phyloP scores from a whole-genome alignment of 2,888 invertebrate genomes.

The Rhorus exstirpatorius region DNA sequence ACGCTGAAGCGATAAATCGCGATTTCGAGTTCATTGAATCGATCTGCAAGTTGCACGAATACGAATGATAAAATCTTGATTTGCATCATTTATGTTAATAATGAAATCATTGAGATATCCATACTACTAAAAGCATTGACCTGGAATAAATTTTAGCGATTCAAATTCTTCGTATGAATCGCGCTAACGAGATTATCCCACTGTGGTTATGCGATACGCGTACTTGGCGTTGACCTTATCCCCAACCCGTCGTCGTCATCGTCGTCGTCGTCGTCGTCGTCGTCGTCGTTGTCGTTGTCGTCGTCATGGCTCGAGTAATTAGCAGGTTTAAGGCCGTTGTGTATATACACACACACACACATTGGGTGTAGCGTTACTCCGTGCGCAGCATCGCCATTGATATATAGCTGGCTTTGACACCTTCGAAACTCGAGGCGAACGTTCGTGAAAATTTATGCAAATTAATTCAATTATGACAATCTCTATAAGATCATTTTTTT shows the following conservation, averaged over 20 bases:
- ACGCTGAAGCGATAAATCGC: too few species aligned
- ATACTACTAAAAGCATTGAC: constrained; percentile 43
- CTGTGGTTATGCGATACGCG: constrained; percentile 38
- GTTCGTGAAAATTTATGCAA: constrained; percentile 50
- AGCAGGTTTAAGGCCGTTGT: constrained; percentile 58
- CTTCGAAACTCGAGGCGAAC: constrained; percentile 37
- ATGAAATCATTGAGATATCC: neutral
- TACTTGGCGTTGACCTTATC: constrained; percentile 68
- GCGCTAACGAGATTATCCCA: constrained; percentile 47
- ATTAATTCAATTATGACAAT: constrained; percentile 31
- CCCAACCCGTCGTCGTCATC: constrained; percentile 45
- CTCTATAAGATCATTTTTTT: neutral
- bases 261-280: too few species aligned
- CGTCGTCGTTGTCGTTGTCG: too few species aligned
- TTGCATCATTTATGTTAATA: too few species aligned
- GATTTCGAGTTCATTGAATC: too few species aligned
- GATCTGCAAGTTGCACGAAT: too few species aligned
- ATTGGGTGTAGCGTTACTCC: too few species aligned
- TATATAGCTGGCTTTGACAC: too few species aligned
- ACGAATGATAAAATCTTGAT: too few species aligned
- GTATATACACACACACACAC: neutral
- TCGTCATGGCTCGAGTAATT: constrained; percentile 54
- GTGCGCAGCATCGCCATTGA: too few species aligned
- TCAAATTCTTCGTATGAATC: constrained; percentile 40
- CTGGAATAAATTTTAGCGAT: constrained; percentile 31